phyloP scores from a whole-genome alignment of 2,113 vertebrate species.

The Amphiprion ocellaris region DNA sequence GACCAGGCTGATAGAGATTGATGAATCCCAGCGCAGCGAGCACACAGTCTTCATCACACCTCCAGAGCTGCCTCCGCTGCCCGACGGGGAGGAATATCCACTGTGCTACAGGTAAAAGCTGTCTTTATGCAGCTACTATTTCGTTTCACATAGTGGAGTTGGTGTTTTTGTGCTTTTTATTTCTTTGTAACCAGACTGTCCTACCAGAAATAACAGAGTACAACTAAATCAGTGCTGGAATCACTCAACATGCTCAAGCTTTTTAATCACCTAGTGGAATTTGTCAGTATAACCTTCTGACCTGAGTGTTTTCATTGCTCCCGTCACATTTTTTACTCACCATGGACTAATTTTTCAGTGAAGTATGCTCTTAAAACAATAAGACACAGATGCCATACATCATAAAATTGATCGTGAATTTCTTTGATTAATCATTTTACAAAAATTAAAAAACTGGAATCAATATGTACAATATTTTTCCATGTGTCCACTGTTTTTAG shows the following conservation, averaged over 20 bases:
- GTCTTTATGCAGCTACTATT: neutral
- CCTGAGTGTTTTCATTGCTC: too few species aligned
- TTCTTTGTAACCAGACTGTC: neutral
- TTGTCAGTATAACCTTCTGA: neutral
- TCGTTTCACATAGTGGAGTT: neutral
- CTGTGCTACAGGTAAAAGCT: conserved; percentile 91
- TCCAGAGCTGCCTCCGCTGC: conserved; percentile 92
- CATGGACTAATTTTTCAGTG: too few species aligned
- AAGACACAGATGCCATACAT: too few species aligned
- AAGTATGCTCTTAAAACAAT: too few species aligned
- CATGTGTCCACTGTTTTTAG: too few species aligned
- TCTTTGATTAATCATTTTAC: too few species aligned
- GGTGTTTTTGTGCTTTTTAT: neutral
- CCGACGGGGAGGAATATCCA: conserved; percentile 92
- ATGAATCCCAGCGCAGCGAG: conserved; percentile 96
- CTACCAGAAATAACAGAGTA: neutral
- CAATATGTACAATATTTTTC: too few species aligned
- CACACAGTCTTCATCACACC: conserved; percentile 98
- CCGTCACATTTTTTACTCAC: too few species aligned
- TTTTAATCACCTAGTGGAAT: neutral
- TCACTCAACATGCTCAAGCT: neutral
- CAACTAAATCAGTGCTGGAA: neutral
- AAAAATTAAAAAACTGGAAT: too few species aligned
- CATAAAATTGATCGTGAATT: too few species aligned
- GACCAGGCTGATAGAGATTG: conserved; percentile 92